Base-by-base conservation (phyloP, 1,140 invertebrate species). In the Condylostylus longicornis region DNA sequence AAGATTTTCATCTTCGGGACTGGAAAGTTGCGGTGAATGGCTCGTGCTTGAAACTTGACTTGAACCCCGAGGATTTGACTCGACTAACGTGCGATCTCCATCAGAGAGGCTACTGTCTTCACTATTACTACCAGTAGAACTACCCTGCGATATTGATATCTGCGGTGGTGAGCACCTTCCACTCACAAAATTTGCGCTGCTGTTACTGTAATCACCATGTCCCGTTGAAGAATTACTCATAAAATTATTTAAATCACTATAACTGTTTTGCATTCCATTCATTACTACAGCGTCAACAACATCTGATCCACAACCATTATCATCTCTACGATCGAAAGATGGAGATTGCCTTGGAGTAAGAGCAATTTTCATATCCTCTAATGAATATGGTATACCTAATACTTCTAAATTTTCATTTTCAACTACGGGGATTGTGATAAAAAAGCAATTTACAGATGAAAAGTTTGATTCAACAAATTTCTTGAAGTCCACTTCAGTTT, bases 91-190 rank as follows among this genome's bases (percentile, higher is more conserved):
- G 42, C 72, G 66, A 56, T 83, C 79, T 42, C 78, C 79, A 47
- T 82, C 79, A 40, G 78, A 82, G 13, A 82, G 62, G 50, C 77
- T 81, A 47, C 77, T 80, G 51, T 83, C 80, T 52, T 83, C 80
- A 50, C 74, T 80, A 46, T 77, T 77, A 56, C 77, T 82, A 45
- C 77, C 74, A 47, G 73, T 70, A 38, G 62, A 52, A 33, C 50
- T 17, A 21, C 33, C 10, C 10, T 13, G 7, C 45, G 17, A 46
- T 46, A 10, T 38, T 37, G 18, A 42, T 13, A 28, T 21, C 7
- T 41, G 27, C 8, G 49, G 37, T 19, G 41, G 40, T 35, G 6
- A 51, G 51, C 33, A 50, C 46, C 17, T 18, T 13, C 29, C 31
- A 50, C 46, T 9, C 18, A 6, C 25, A 13, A 4, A 15, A 34